Evolutionary conservation across 2,797 vertebrate species (phyloP).

Genomic region (Karalla daura): DNA sequence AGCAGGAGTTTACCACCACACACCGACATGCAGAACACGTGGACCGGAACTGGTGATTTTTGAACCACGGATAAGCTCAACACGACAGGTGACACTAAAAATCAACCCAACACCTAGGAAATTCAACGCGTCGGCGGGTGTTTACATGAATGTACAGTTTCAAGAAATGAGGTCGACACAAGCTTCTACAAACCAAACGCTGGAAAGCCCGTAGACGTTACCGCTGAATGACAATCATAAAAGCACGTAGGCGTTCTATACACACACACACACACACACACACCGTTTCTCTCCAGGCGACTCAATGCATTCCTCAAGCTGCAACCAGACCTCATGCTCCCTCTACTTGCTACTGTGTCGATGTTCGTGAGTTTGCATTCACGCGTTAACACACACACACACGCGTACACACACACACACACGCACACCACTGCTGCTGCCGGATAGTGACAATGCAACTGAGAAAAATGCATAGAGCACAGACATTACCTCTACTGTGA

Average conservation of each 20-base stretch:
- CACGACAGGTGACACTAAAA: background rate
- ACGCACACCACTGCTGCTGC: conserved; percentile 52
- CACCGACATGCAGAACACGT: background rate
- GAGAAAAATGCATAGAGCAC: conserved; percentile 22
- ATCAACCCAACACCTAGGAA: conserved; percentile 8
- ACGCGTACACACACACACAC: too few relatives aligned
- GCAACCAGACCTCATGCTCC: conserved; percentile 43
- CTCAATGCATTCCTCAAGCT: conserved; percentile 61
- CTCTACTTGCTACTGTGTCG: conserved; percentile 43
- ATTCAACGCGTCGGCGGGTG: background rate
- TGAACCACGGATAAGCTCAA: conserved; percentile 30
- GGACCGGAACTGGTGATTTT: conserved; percentile 22
- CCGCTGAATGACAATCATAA: conserved; percentile 78
- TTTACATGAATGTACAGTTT: conserved; percentile 56
- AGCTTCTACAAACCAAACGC: conserved; percentile 57
- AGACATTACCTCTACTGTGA: conserved; percentile 46
- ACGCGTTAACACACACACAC: too few relatives aligned
- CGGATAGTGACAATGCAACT: conserved; percentile 51
- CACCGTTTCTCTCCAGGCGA: conserved; percentile 18
- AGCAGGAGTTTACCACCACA: background rate
- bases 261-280: too few relatives aligned
- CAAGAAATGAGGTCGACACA: background rate
- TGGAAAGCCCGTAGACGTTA: conserved; percentile 30
- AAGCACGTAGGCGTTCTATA: conserved; percentile 12
- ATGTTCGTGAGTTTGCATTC: conserved; percentile 46